phyloP scores from a whole-genome alignment of 2,888 invertebrate species.

The Cybosia mesomella region DNA sequence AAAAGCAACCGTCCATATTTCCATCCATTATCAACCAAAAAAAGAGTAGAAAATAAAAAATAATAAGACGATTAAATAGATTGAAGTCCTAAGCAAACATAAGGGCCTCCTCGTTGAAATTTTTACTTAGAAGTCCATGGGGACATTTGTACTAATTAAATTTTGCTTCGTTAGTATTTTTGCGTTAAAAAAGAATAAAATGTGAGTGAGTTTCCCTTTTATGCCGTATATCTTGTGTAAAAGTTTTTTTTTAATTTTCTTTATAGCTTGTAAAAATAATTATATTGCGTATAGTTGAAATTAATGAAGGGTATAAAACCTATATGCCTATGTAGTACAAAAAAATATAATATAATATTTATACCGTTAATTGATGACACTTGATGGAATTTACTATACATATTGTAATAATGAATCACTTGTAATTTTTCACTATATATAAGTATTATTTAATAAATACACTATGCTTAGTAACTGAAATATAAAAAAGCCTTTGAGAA shows the following conservation, averaged over 20 bases:
- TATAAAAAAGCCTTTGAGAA: no score
- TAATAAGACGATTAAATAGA: slow-evolving; percentile 46
- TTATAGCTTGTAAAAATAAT: slow-evolving; percentile 19
- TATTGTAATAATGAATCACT: no score
- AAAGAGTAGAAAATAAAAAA: slow-evolving; percentile 32
- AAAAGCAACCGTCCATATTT: not conserved
- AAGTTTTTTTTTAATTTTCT: slow-evolving; percentile 24
- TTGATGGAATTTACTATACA: no score
- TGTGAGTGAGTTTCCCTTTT: slow-evolving; percentile 15
- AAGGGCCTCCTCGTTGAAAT: slow-evolving; percentile 41
- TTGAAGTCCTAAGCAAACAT: slow-evolving; percentile 55
- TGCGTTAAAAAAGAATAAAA: slow-evolving; percentile 43
- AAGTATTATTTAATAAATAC: no score
- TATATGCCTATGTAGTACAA: not conserved
- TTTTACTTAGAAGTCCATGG: slow-evolving; percentile 40
- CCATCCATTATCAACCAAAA: not conserved
- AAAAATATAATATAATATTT: not conserved
- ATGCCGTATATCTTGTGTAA: slow-evolving; percentile 35
- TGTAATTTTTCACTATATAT: no score
- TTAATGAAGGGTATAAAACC: not conserved
- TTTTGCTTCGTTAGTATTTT: slow-evolving; percentile 51
- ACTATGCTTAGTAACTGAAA: no score
- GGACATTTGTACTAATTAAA: slow-evolving; percentile 57
- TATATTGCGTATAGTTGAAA: not conserved
- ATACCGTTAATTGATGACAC: no score